Evolutionary conservation across 1,140 invertebrate genomes (phyloP), one percentile per base, ranked within the genome.

Genomic region (Hypsibius dujardini): DNA sequence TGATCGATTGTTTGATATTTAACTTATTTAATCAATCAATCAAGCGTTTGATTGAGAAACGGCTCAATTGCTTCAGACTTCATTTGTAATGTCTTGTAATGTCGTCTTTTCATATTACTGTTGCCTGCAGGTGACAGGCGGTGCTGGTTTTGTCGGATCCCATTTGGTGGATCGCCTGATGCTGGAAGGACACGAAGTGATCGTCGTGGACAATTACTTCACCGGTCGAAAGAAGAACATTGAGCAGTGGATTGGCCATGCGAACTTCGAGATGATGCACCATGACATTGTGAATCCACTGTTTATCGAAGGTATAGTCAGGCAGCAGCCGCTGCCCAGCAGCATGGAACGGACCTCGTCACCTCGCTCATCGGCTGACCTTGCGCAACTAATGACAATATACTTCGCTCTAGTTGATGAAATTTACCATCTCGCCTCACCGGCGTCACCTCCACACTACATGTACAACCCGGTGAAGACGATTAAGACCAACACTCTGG

Each of bases 391-490:
- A 67, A 67, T 15, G 12, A 67, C 45, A 12, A 67, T 67, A 45
- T 70, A 69, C 70, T 59, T 72, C 69, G 72, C 77, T 78, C 59
- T 76, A 84, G 91, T 98, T 40, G 95, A 99, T 81, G 90, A 99
- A 83, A 97, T 99, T 77, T 99, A 98, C 81, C 95, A 99, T 81
- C 82, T 99, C 74, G 95, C 96, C 1, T 97, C 92, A 77, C 96
- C 95, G 46, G 96, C 96, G 1, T 95, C 92, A 76, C 96, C 96
- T 62, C 93, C 93, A 1, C 95, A 99, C 82, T 99, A 99, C 77
- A 98, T 98, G 95, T 88, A 92, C 76, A 99, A 99, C 84, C 95
- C 95, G 47, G 95, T 99, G 0, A 98, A 99, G 82, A 99, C 96
- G 40, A 94, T 99, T 72, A 99, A 99, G 80, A 98, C 95, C 1